Percentiles rank a stretch among this genome's conserved stretches.
phyloP scores from a whole-genome alignment of 2,113 vertebrate species.

The Pipra filicauda region DNA sequence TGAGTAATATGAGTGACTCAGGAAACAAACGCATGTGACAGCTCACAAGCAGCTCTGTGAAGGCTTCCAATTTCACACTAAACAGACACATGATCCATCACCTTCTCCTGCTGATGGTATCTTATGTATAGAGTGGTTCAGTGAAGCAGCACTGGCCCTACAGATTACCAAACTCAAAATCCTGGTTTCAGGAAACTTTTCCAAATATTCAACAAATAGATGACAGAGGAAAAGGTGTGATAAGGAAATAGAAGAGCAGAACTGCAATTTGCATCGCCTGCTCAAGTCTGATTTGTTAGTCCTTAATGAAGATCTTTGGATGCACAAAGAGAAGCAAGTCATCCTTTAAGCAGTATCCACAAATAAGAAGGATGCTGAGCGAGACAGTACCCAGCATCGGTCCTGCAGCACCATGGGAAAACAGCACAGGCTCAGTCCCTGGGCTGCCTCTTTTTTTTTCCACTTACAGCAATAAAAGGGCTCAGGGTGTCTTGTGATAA shows the following conservation, averaged over 20 bases:
- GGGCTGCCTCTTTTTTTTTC: background rate
- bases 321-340: background rate
- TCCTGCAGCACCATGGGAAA: fast-evolving
- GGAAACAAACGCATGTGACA: background rate
- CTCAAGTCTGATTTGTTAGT: background rate
- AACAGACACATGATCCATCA: background rate
- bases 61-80: background rate
- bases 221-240: background rate
- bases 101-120: background rate
- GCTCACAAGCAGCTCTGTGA: background rate
- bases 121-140: background rate
- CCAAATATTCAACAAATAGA: background rate
- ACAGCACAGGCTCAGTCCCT: fast-evolving
- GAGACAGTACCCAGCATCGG: background rate
- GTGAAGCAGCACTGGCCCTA: background rate
- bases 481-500: background rate
- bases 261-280: background rate
- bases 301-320: background rate
- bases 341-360: background rate
- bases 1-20: background rate
- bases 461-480: background rate
- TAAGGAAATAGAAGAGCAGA: background rate
- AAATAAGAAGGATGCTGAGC: background rate
- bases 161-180: background rate
- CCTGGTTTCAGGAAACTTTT: background rate